Evolutionary conservation across 2,888 invertebrate species (phyloP).

Genomic region (Pegoplata infirma): DNA sequence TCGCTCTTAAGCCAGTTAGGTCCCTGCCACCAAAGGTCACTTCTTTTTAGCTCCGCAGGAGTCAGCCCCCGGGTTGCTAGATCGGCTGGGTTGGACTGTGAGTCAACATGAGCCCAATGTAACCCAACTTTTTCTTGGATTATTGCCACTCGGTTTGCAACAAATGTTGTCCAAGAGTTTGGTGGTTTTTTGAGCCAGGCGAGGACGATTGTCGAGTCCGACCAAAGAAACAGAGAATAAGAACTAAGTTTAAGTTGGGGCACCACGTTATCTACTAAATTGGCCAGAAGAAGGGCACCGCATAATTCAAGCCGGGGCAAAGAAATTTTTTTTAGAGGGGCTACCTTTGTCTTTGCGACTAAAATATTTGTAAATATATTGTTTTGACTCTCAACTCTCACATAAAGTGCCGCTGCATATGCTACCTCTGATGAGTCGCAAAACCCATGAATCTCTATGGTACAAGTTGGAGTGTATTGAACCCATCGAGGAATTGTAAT

Average conservation of each 20-base stretch:
- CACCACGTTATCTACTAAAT: not conserved
- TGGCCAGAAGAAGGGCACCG: not conserved
- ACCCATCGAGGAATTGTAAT: conserved; percentile 21
- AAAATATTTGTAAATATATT: not conserved
- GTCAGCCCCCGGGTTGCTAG: not conserved
- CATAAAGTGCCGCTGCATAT: not conserved
- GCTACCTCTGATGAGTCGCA: conserved; percentile 1
- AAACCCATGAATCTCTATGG: conserved; percentile 7
- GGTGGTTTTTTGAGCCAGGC: conserved; percentile 49
- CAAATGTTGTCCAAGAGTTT: conserved; percentile 27
- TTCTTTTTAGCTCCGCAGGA: not conserved
- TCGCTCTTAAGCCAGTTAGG: not conserved
- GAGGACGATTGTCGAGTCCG: conserved; percentile 40
- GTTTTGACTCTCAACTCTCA: not conserved
- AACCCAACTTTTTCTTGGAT: not conserved
- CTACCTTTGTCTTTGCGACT: not conserved
- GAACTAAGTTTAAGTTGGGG: not conserved
- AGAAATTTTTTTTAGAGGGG: not conserved
- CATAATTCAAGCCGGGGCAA: not conserved
- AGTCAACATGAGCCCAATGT: not conserved
- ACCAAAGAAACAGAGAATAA: not conserved
- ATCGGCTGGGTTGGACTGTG: not conserved
- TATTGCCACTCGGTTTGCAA: not conserved
- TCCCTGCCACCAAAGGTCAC: conserved; percentile 44
- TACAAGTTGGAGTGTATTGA: not conserved